Evolutionary conservation across 2,113 vertebrate species (phyloP), one percentile per base, ranked within the genome.

Genomic region (Melanostigma gelatinosum): DNA sequence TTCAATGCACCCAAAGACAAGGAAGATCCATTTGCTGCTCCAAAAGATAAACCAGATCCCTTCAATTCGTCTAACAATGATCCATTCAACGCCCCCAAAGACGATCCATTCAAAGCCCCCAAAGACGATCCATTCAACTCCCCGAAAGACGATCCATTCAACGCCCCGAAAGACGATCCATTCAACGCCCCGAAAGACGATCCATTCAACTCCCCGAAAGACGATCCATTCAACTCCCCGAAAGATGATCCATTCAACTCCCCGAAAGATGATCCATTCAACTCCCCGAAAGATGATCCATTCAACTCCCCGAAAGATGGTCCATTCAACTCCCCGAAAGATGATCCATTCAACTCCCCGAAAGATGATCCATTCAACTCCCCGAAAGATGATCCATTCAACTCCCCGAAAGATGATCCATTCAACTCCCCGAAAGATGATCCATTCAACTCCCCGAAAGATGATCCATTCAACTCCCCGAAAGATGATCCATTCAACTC

Each of bases 21-120:
- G 0, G 38, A 85, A 0, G 87, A 91, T 82, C 84, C 87, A 15
- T 92, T 92, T 34, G 20, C 18, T 24, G 38, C 90, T 3, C 54
- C 80, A 9, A 88, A 89, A 29, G 58, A 65, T n/a, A 80, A 90
- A 78, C 55, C 81, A 22, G 88, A 87, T 46, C 81, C 85, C 0
- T 90, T 50, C 18, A 50, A 20, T 80, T 0, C 84, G 4, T 6
- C 83, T 0, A 86, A 63, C 24, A 6, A 48, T 89, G 91, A 89
- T 44, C 74, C 89, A 0, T 91, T 93, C 6, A 70, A 13, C 18
- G 4, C 15, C 46, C 46, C 13, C 13, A 48, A 48, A 18, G 46
- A 18, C 5, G 89, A 89, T 29, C 72, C 89, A 0, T 91, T 93
- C 3, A 68, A 5, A 12, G 3, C 84, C 1, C 44, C 32, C 0